Conservation (phyloP, 2,888 invertebrate genomes). For the Unio pictorum region DNA sequence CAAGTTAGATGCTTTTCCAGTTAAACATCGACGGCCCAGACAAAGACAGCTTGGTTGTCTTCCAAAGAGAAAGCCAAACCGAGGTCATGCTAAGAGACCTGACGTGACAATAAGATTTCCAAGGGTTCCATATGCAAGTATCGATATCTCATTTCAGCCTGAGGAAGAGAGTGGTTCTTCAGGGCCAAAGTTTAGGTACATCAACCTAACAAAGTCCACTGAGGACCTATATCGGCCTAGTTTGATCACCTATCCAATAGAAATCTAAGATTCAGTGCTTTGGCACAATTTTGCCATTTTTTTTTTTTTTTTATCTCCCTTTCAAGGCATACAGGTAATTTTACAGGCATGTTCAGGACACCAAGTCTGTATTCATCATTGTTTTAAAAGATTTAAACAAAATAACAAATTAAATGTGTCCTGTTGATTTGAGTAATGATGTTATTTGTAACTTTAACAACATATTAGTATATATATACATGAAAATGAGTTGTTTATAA, state of each 20-base stretch:
- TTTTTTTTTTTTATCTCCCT: too few relatives aligned
- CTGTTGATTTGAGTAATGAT: too few relatives aligned
- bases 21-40: slow-evolving; percentile 24
- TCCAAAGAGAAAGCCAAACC: slow-evolving; percentile 9
- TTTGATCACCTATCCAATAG: slow-evolving; percentile 25
- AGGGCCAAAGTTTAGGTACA: slow-evolving; percentile 51
- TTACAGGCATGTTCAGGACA: too few relatives aligned
- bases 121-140: slow-evolving; percentile 53
- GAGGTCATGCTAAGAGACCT: slow-evolving; percentile 32
- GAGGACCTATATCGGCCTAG: slow-evolving; percentile 44
- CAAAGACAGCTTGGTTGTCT: slow-evolving; percentile 16
- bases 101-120: slow-evolving; percentile 54
- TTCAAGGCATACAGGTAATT: too few relatives aligned
- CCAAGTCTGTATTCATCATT: too few relatives aligned
- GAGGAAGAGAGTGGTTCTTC: slow-evolving; percentile 19
- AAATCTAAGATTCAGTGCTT: slow-evolving; percentile 11
- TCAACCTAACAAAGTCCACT: slow-evolving; percentile 45
- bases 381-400: too few relatives aligned
- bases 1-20: slow-evolving; percentile 37
- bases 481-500: too few relatives aligned
- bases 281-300: too few relatives aligned
- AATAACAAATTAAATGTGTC: too few relatives aligned
- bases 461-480: too few relatives aligned
- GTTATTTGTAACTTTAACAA: too few relatives aligned
- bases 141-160: slow-evolving; percentile 45